Percentiles rank a stretch among this genome's conserved stretches.
Conservation (phyloP, 2,888 invertebrate genomes). For the Hypselothyrea guttata region DNA sequence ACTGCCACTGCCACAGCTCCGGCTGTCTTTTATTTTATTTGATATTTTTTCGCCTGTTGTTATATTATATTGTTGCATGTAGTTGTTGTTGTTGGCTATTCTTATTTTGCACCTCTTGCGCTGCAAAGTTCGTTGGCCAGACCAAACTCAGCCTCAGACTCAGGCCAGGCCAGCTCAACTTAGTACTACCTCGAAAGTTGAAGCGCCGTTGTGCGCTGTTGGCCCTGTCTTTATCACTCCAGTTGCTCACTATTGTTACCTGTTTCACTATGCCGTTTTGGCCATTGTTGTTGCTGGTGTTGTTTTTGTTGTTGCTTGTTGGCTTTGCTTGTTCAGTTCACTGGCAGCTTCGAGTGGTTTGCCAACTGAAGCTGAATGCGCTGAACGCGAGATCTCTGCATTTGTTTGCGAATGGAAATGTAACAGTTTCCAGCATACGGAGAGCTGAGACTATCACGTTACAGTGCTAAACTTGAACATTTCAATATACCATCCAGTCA, state of each 20-base stretch:
- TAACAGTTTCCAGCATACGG: conserved; percentile 33
- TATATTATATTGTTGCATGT: conserved; percentile 39
- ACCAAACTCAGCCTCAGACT: too few species aligned
- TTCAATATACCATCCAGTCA: too few species aligned
- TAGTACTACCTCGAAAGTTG: too few species aligned
- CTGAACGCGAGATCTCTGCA: conserved; percentile 29
- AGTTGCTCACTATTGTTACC: conserved; percentile 39
- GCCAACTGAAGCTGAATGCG: conserved; percentile 26
- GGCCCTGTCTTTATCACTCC: conserved; percentile 10
- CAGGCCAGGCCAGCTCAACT: too few species aligned
- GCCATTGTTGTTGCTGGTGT: background rate
- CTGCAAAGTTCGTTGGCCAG: conserved; percentile 37
- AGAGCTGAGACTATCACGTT: background rate
- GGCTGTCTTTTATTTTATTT: conserved; percentile 32
- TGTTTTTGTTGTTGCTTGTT: conserved; percentile 2
- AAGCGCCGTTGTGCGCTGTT: conserved; percentile 7
- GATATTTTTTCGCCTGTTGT: conserved; percentile 16
- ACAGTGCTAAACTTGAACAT: conserved; percentile 5
- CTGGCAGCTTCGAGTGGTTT: conserved; percentile 40
- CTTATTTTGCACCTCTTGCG: conserved; percentile 68
- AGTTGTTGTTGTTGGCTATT: conserved; percentile 49
- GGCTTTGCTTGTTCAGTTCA: conserved; percentile 37
- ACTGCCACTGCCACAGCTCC: conserved; percentile 14
- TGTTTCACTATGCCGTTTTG: conserved; percentile 21
- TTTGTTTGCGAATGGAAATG: conserved; percentile 37